Evolutionary conservation across 2,113 vertebrate genomes (phyloP).

Genomic region (Oplegnathus fasciatus): DNA sequence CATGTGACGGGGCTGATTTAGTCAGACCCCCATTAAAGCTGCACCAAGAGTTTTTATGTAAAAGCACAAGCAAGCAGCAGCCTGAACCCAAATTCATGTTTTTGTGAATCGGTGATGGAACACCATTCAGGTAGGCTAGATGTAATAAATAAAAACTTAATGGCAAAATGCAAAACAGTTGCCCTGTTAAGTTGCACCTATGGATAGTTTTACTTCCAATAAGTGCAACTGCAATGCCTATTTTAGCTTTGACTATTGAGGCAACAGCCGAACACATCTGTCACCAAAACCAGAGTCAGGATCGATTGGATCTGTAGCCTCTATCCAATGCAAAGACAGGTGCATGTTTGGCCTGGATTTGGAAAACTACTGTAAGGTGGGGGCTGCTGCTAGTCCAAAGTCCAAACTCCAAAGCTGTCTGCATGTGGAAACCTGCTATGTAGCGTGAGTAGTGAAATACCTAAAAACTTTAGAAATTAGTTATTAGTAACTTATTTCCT

Average conservation of each 20-base stretch:
- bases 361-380: neutral
- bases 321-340: neutral
- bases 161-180: no score
- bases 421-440: neutral
- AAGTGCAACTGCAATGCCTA: neutral
- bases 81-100: neutral
- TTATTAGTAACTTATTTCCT: neutral
- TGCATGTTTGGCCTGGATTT: neutral
- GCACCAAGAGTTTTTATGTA: neutral
- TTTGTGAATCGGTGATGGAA: neutral
- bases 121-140: no score
- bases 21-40: neutral
- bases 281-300: neutral
- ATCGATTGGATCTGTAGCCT: neutral
- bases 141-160: neutral
- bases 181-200: neutral
- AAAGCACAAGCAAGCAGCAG: neutral
- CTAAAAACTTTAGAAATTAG: neutral
- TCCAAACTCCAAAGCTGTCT: neutral
- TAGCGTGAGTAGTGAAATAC: neutral
- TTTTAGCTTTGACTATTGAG: neutral
- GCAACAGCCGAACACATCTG: neutral
- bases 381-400: neutral
- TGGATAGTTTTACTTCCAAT: neutral
- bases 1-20: neutral